Evolutionary conservation across 2,113 vertebrate species (phyloP).

Genomic region (Sylvia atricapilla): DNA sequence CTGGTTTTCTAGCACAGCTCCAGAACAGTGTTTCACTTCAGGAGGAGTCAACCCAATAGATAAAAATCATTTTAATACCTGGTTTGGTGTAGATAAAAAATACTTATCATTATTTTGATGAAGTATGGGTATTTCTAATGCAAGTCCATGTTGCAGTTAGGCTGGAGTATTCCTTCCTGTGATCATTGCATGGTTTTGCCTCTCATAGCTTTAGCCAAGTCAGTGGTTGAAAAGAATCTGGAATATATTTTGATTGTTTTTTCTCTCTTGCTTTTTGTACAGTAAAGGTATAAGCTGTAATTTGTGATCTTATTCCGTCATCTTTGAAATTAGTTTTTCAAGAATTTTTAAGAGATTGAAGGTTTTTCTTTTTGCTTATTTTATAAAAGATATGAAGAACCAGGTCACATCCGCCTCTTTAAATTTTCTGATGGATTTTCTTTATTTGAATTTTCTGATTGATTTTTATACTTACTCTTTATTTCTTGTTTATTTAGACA

Average conservation of each 20-base stretch:
- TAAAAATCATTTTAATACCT: not conserved
- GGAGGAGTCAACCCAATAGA: not conserved
- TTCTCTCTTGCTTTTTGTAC: not conserved
- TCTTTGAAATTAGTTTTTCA: not conserved
- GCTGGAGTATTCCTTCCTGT: not conserved
- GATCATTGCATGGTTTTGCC: not conserved
- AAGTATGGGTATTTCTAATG: not conserved
- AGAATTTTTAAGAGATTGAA: not conserved
- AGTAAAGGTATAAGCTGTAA: not conserved
- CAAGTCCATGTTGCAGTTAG: not conserved
- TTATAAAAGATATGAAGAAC: not conserved
- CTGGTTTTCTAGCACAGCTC: not conserved
- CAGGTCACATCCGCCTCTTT: not conserved
- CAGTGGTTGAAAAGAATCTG: not conserved
- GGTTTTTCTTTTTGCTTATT: not conserved
- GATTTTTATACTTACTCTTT: not conserved
- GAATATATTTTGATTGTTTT: not conserved
- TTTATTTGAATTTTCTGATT: not conserved
- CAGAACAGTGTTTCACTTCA: not conserved
- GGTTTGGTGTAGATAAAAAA: not conserved
- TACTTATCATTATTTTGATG: not conserved
- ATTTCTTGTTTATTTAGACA: not conserved
- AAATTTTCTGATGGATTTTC: not conserved
- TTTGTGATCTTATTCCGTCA: not conserved
- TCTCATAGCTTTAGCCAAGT: not conserved